Conservation (phyloP, 2,888 invertebrate genomes). For the Hypselothyrea guttata region DNA sequence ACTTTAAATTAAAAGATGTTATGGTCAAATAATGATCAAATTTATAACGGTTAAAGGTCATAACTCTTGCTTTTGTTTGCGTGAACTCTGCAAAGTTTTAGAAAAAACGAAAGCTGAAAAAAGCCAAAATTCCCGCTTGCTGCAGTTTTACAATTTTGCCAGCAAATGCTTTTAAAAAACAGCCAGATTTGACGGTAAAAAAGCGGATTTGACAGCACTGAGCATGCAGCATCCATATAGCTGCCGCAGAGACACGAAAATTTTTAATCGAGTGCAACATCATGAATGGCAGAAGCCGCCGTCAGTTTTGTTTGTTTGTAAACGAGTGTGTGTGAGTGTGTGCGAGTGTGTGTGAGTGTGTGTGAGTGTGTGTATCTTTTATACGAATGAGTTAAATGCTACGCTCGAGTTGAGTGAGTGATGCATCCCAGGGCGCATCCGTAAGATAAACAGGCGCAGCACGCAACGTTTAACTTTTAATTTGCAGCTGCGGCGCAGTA, state of each 20-base stretch:
- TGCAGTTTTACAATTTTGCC: too few species aligned
- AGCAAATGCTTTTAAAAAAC: too few species aligned
- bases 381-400: conserved; percentile 76
- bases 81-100: too few species aligned
- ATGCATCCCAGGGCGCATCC: conserved; percentile 78
- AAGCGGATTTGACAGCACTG: too few species aligned
- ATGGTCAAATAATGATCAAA: too few species aligned
- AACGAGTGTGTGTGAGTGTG: conserved; percentile 10
- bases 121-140: too few species aligned
- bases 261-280: conserved; percentile 77
- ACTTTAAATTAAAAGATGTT: too few species aligned
- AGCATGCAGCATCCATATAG: conserved; percentile 35
- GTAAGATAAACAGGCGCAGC: conserved; percentile 76
- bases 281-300: conserved; percentile 71
- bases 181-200: too few species aligned
- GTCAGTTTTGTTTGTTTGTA: conserved; percentile 58
- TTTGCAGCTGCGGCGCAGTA: conserved; percentile 57
- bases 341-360: conserved; percentile 10
- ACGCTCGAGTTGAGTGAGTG: conserved; percentile 77
- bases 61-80: too few species aligned
- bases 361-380: conserved; percentile 64
- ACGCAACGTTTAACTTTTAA: conserved; percentile 78
- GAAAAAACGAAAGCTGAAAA: too few species aligned
- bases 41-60: too few species aligned
- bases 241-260: conserved; percentile 53